Conservation (phyloP, 1,140 invertebrate genomes). For the Achatina immaculata region DNA sequence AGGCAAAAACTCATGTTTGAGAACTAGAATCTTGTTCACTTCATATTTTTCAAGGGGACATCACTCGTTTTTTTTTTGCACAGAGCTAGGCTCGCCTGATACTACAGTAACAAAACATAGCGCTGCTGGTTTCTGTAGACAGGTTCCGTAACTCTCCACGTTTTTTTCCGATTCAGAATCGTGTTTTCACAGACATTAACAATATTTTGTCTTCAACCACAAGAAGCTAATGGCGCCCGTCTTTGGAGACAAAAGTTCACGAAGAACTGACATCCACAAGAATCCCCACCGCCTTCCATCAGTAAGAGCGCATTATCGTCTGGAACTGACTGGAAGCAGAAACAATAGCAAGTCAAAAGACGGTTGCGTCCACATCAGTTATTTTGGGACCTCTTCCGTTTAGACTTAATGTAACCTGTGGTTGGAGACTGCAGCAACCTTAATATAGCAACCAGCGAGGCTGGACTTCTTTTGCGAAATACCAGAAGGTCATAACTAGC, state of each 20-base stretch:
- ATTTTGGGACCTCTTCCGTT: neutral
- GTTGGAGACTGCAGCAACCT: neutral
- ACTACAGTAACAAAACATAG: too few species aligned
- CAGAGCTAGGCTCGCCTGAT: too few species aligned
- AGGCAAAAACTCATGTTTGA: too few species aligned
- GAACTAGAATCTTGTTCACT: too few species aligned
- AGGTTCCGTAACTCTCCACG: too few species aligned
- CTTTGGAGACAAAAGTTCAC: neutral
- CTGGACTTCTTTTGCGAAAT: neutral
- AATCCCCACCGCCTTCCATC: too few species aligned
- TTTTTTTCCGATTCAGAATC: too few species aligned
- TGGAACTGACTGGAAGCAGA: neutral
- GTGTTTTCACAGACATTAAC: neutral
- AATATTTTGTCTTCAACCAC: neutral
- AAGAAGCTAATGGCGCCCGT: neutral
- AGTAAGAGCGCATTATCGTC: neutral
- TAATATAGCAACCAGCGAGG: neutral
- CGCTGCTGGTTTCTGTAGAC: too few species aligned
- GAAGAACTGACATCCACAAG: neutral
- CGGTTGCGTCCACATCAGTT: neutral
- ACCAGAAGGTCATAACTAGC: too few species aligned
- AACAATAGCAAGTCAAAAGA: conserved; percentile 9
- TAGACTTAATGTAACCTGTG: neutral
- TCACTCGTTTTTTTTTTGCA: too few species aligned
- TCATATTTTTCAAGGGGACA: too few species aligned